These are phyloP conservation scores for Caenorhabditis sp. DNA, from an alignment of 2,888 invertebrate genomes.

Conservation along the genomic window DNA sequence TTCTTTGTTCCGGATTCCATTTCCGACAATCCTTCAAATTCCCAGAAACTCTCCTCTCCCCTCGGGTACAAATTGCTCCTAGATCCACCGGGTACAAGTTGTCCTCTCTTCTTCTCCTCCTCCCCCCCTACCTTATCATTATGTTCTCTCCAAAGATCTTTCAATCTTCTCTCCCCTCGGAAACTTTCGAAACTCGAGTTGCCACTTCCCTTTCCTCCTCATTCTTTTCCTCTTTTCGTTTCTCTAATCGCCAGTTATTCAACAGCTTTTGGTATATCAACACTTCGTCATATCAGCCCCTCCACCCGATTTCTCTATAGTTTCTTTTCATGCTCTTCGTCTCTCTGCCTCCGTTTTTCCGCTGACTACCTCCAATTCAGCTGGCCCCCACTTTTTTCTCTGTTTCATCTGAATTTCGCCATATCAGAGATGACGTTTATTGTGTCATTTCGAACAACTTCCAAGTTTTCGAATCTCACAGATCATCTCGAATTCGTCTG, in stretches of 20 bases:
- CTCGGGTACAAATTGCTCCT: too few relatives aligned
- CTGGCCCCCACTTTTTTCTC: not conserved
- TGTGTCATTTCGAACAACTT: not conserved
- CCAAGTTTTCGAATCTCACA: too few relatives aligned
- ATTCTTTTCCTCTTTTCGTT: too few relatives aligned
- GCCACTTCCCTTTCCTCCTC: not conserved
- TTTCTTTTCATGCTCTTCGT: not conserved
- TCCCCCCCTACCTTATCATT: not conserved
- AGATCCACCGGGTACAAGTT: too few relatives aligned
- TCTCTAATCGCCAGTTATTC: not conserved
- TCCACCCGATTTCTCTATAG: not conserved
- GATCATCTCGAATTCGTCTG: not conserved
- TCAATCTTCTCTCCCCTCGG: not conserved
- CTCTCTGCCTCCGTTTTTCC: not conserved
- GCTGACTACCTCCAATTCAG: not conserved
- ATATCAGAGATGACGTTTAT: not conserved
- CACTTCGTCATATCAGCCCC: slow-evolving; percentile 1
- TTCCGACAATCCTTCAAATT: too few relatives aligned
- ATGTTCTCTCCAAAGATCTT: not conserved
- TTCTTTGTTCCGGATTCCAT: too few relatives aligned
- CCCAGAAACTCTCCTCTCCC: too few relatives aligned
- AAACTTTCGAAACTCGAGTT: not conserved
- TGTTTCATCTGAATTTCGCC: not conserved
- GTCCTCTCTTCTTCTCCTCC: not conserved
- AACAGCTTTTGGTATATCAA: not conserved